Evolutionary conservation across 2,888 invertebrate genomes (phyloP).

Genomic region (Iselma pallidipennis): DNA sequence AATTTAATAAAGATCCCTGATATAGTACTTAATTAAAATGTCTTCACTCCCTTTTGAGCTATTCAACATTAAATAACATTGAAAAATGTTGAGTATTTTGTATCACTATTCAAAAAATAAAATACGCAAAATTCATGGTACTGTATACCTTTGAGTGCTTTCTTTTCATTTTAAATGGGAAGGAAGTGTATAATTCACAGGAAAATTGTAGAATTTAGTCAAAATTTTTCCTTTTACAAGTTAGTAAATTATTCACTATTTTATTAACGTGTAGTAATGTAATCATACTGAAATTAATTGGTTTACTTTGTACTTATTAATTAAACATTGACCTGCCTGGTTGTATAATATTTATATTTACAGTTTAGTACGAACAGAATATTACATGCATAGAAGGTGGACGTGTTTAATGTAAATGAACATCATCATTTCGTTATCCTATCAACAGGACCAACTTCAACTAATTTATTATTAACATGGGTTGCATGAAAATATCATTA

Average conservation of each 20-base stretch:
- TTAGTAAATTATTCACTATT: not conserved
- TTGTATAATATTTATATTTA: not conserved
- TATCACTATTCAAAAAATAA: no score
- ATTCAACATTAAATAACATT: no score
- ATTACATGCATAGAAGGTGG: not conserved
- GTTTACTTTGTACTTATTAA: slow-evolving; percentile 29
- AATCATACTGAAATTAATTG: slow-evolving; percentile 26
- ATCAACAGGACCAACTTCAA: not conserved
- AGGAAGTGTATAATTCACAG: no score
- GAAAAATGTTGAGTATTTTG: no score
- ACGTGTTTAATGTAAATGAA: slow-evolving; percentile 8
- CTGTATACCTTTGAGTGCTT: not conserved
- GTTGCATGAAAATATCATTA: no score
- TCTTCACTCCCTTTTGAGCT: no score
- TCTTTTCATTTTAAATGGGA: not conserved
- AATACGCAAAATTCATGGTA: not conserved
- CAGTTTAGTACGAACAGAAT: not conserved
- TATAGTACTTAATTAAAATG: not conserved
- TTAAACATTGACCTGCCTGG: slow-evolving; percentile 25
- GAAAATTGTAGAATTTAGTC: no score
- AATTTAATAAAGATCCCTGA: not conserved
- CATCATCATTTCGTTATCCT: slow-evolving; percentile 11
- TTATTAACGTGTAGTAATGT: not conserved
- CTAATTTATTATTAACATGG: no score
- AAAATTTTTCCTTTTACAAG: not conserved